Evolutionary conservation across 2,113 vertebrate species (phyloP).

Genomic region (Macroglossus sobrinus): DNA sequence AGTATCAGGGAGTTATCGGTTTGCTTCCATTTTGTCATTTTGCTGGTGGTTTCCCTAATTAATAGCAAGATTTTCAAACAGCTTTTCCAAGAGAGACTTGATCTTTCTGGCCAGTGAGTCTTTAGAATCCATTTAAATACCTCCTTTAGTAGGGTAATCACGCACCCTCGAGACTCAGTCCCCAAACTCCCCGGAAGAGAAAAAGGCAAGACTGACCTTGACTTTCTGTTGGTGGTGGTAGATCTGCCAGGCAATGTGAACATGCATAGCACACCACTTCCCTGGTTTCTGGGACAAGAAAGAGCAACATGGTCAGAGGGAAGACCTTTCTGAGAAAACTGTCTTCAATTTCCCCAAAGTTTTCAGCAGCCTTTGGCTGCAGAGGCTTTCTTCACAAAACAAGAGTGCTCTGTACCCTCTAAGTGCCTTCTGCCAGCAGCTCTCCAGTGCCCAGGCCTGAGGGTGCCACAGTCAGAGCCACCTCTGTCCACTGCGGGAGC

Average conservation of each 20-base stretch:
- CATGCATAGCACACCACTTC: slow-evolving; percentile 99
- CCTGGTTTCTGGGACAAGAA: slow-evolving; percentile 92
- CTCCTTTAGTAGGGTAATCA: not conserved
- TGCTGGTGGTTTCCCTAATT: not conserved
- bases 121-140: not conserved
- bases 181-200: not conserved
- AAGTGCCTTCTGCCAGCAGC: not conserved
- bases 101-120: not conserved
- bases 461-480: not conserved
- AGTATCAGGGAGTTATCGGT: not conserved
- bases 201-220: slow-evolving; percentile 87
- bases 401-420: not conserved
- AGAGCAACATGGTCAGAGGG: slow-evolving; percentile 1
- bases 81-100: not conserved
- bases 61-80: not conserved
- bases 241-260: slow-evolving; percentile 98
- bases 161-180: fast-evolving
- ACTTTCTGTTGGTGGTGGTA: slow-evolving; percentile 99
- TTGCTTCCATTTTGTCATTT: not conserved
- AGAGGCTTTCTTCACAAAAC: not conserved
- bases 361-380: not conserved
- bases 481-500: not conserved
- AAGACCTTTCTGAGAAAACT: not conserved
- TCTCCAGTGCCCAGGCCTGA: not conserved
- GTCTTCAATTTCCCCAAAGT: not conserved